Percentiles rank a stretch among this genome's conserved stretches.
Evolutionary conservation across 2,797 vertebrate genomes (phyloP).

Genomic region (Tachyglossus aculeatus): DNA sequence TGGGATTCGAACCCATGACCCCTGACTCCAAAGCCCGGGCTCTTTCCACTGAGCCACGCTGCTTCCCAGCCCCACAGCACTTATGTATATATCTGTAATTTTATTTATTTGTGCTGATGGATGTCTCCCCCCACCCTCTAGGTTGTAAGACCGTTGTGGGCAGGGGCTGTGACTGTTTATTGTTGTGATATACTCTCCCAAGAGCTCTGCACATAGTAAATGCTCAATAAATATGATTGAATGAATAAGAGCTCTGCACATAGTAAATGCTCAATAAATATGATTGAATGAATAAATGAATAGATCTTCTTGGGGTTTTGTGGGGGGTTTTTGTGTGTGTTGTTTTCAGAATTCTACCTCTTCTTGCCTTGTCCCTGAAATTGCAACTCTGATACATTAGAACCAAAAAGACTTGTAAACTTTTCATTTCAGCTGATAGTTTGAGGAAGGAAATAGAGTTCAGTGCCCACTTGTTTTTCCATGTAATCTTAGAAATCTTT

Average conservation of each 20-base stretch:
- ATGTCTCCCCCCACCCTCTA: no score
- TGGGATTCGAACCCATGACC: no score
- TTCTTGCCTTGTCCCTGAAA: not conserved
- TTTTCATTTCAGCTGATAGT: not conserved
- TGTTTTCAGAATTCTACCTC: not conserved
- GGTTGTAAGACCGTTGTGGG: no score
- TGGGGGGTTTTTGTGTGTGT: constrained; percentile 9
- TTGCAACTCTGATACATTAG: not conserved
- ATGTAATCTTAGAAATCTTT: not conserved
- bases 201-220: not conserved
- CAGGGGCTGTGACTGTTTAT: no score
- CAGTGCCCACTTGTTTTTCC: not conserved
- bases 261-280: not conserved
- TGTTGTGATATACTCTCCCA: no score
- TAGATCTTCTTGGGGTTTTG: no score
- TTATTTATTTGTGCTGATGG: no score
- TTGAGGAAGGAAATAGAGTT: constrained; percentile 8
- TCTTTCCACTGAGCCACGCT: no score
- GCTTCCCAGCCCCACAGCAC: no score
- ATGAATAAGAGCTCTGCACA: constrained; percentile 5
- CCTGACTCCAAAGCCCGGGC: no score
- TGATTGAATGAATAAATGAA: not conserved
- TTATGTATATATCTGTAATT: no score
- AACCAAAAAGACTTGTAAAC: constrained; percentile 4
- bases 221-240: not conserved